Percentiles rank a stretch among this genome's conserved stretches.
Conservation (phyloP, 2,113 vertebrate species). For the Cromileptes altivelis region DNA sequence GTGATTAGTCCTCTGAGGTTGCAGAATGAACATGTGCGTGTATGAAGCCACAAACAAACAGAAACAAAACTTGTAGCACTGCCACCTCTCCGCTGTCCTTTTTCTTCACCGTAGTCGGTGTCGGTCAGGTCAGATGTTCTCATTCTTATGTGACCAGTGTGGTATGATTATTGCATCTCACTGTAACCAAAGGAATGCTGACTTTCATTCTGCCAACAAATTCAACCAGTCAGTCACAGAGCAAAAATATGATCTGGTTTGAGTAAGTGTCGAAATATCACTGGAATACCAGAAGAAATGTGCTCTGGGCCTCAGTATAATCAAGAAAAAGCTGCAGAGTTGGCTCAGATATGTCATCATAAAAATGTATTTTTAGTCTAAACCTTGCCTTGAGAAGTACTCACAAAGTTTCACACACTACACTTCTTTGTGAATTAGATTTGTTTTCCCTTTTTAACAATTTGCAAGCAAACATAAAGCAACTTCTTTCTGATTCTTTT, state of each 20-base stretch:
- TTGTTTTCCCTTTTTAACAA: slow-evolving; percentile 46
- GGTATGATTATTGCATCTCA: slow-evolving; percentile 69
- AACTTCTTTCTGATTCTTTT: slow-evolving; percentile 12
- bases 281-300: slow-evolving; percentile 77
- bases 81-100: background rate
- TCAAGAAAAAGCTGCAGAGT: slow-evolving; percentile 71
- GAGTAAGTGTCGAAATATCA: slow-evolving; percentile 82
- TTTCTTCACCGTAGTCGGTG: slow-evolving; percentile 22
- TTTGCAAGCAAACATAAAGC: slow-evolving; percentile 28
- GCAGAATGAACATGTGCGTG: background rate
- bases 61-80: background rate
- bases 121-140: slow-evolving; percentile 53
- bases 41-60: slow-evolving; percentile 5
- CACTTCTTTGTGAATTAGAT: slow-evolving; percentile 58
- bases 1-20: slow-evolving; percentile 23
- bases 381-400: slow-evolving; percentile 69
- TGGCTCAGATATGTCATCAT: slow-evolving; percentile 76
- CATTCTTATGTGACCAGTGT: slow-evolving; percentile 69
- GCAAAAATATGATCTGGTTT: slow-evolving; percentile 77
- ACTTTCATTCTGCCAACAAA: slow-evolving; percentile 71
- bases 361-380: slow-evolving; percentile 83
- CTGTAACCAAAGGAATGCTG: slow-evolving; percentile 73
- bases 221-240: slow-evolving; percentile 68
- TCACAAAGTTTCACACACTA: slow-evolving; percentile 36
- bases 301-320: slow-evolving; percentile 71